These are phyloP conservation scores for Nerophis ophidion DNA, from an alignment of 2,113 vertebrate species.

Conservation along the genomic window DNA sequence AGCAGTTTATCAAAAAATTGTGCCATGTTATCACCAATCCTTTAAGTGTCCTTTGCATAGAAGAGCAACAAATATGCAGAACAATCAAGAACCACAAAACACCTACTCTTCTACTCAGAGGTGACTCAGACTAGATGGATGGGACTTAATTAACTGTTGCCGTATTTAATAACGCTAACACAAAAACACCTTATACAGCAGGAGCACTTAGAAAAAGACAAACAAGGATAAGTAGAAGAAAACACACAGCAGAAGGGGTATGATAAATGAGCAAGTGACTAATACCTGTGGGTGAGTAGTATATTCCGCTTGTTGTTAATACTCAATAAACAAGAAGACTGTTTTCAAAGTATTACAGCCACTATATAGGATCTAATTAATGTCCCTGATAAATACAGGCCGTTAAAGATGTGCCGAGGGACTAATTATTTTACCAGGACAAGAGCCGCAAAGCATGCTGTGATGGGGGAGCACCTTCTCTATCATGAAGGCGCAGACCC, in stretches of 20 bases:
- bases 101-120: constrained; percentile 4
- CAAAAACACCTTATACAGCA: constrained; percentile 42
- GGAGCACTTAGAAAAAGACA: constrained; percentile 58
- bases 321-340: constrained; percentile 70
- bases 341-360: constrained; percentile 64
- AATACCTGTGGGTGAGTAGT: constrained; percentile 53
- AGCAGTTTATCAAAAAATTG: no score
- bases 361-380: constrained; percentile 70
- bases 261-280: constrained; percentile 63
- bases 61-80: background rate
- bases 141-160: constrained; percentile 38
- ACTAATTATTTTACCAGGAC: constrained; percentile 76
- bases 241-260: constrained; percentile 25
- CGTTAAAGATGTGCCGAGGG: constrained; percentile 62
- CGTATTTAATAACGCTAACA: constrained; percentile 62
- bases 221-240: constrained; percentile 49
- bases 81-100: constrained; percentile 15
- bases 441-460: constrained; percentile 57
- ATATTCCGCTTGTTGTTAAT: constrained; percentile 54
- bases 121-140: constrained; percentile 16
- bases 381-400: constrained; percentile 72
- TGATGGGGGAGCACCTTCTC: constrained; percentile 49
- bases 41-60: no score
- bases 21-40: no score
- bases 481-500: constrained; percentile 51